Base-by-base conservation (phyloP, 2,797 vertebrate species). In the Steatocranus sp. region DNA sequence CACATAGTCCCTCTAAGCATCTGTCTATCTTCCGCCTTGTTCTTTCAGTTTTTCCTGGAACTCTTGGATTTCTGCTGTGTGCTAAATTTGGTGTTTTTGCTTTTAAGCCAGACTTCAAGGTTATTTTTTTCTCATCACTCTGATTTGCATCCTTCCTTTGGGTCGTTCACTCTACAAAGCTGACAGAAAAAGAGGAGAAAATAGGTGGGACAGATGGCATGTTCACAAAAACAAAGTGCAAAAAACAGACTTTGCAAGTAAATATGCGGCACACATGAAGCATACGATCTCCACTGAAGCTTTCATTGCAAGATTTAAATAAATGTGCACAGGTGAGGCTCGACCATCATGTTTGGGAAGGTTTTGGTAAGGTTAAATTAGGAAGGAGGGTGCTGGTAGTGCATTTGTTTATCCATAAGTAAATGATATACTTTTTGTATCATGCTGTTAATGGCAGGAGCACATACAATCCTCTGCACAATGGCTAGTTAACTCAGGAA, bases 101-200 rank as follows among this genome's bases (percentile, higher is more conserved):
- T 18, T n/a, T 73, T 30, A 46, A n/a, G 25, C 10, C 41, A 48
- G 25, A 48, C 18, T 30, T 48, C 25, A 48, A 73, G 43, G 1
- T 70, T 0, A 18, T 1, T 48, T 32, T 46, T 30, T 48, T 30
- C 17, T 48, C 48, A 73, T 73, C 25, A 46, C 9, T 73, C 17
- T 73, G 38, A 41, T n/a, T 48, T 48, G 17, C 23, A 30, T 30
- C 25, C 43, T 48, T 46, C 25, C 41, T 73, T 41, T 68, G 63
- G 0, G 63, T 68, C 0, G 0, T 73, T 73, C 1, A 73, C 25
- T 73, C 68, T 73, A 1, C 1, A 73, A 48, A 12, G 25, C 41
- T 11, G 41, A 30, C 38, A 73, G 66, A 43, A 46, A 5, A 70
- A 46, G 66, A 70, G 6, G 23, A 43, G 4, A 43, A 70, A 70